These are phyloP conservation scores for Bruchidius siliquastri DNA, from an alignment of 2,888 invertebrate species.

Conservation along the genomic window DNA sequence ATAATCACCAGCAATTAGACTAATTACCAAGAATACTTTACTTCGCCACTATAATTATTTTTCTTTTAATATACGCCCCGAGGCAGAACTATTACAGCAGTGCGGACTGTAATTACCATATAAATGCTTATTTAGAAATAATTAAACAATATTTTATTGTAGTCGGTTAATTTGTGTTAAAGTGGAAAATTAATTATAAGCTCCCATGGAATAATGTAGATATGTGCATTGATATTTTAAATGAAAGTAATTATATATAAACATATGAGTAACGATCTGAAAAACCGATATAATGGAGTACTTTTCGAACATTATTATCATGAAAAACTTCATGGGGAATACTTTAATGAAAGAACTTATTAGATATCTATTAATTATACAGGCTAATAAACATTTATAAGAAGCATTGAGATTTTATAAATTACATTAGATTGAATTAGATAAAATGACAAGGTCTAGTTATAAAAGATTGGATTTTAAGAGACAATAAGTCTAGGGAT, in stretches of 20 bases:
- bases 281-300: not conserved
- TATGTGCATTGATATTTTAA: not conserved
- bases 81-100: not conserved
- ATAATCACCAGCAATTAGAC: not conserved
- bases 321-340: not conserved
- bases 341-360: too few species aligned
- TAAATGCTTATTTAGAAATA: not conserved
- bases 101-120: not conserved
- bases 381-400: too few species aligned
- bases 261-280: not conserved
- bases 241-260: not conserved
- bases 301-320: not conserved
- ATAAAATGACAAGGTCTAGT: too few species aligned
- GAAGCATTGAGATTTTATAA: too few species aligned
- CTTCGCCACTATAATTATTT: not conserved
- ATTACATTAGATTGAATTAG: too few species aligned
- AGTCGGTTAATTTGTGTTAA: not conserved
- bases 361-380: too few species aligned
- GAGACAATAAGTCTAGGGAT: too few species aligned
- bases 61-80: not conserved
- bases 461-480: too few species aligned
- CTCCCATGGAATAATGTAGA: not conserved
- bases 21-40: not conserved
- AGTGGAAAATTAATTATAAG: not conserved
- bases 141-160: not conserved